phyloP scores from a whole-genome alignment of 2,888 invertebrate species.

The Trimorus sp. region DNA sequence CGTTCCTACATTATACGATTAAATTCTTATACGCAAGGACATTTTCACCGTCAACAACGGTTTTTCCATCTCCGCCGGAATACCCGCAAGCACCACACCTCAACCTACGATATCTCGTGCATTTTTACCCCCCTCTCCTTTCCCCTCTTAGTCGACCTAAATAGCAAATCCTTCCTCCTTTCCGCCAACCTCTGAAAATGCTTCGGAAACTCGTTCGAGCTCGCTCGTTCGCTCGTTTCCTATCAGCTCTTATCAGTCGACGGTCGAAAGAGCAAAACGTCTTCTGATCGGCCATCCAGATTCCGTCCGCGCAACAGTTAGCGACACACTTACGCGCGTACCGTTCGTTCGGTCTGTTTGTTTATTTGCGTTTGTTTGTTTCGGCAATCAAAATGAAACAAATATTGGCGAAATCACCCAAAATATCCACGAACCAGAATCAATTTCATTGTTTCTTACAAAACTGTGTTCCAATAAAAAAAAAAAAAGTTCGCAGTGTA shows the following conservation, averaged over 20 bases:
- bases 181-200: no score
- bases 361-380: background rate
- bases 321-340: constrained; percentile 3
- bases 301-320: constrained; percentile 43
- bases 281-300: constrained; percentile 68
- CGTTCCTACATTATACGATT: constrained; percentile 57
- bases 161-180: background rate
- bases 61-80: no score
- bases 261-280: constrained; percentile 60
- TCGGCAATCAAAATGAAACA: no score
- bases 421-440: no score
- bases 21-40: constrained; percentile 62
- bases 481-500: no score
- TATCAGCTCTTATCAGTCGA: constrained; percentile 52
- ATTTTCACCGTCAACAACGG: constrained; percentile 45
- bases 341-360: background rate
- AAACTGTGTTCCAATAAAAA: no score
- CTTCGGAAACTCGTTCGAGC: constrained; percentile 40
- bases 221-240: constrained; percentile 37
- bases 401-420: no score
- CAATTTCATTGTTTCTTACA: no score
- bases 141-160: background rate
- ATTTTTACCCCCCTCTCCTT: constrained; percentile 1
- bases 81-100: no score
- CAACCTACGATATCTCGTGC: no score